A percentile compares a stretch with the other conserved stretches of the same genome.
Conservation (phyloP, 2,797 vertebrate genomes). For the Pipistrellus pygmaeus region DNA sequence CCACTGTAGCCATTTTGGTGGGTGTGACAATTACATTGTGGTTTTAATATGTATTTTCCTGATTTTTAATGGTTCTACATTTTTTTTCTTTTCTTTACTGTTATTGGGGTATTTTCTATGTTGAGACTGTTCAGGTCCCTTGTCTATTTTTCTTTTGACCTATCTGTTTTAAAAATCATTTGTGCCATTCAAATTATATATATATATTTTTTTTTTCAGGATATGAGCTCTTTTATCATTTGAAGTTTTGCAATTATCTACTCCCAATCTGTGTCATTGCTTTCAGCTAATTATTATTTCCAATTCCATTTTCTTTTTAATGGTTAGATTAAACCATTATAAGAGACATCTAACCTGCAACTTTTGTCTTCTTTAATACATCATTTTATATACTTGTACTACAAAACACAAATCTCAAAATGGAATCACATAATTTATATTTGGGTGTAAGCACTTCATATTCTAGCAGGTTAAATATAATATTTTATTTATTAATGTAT, state of each 20-base stretch:
- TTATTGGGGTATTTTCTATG: background rate
- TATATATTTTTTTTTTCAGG: too few relatives aligned
- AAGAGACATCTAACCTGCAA: background rate
- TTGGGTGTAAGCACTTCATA: background rate
- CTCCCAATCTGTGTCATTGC: background rate
- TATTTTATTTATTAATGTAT: background rate
- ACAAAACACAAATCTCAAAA: background rate
- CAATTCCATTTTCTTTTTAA: background rate
- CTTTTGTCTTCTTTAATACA: background rate
- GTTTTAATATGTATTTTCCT: background rate
- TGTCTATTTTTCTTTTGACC: background rate
- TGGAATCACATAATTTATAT: background rate
- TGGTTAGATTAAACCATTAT: background rate
- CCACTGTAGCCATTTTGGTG: too few relatives aligned
- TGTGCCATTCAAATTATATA: background rate
- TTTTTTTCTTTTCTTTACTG: background rate
- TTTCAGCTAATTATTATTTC: background rate
- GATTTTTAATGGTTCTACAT: background rate
- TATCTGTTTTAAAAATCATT: background rate
- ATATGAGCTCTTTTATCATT: background rate
- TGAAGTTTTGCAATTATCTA: background rate
- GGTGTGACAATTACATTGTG: background rate
- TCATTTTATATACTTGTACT: background rate
- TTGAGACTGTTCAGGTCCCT: background rate
- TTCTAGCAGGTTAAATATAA: background rate